These are phyloP conservation scores for Rhinogobius similis DNA, from an alignment of 2,113 vertebrate genomes.

Conservation along the genomic window DNA sequence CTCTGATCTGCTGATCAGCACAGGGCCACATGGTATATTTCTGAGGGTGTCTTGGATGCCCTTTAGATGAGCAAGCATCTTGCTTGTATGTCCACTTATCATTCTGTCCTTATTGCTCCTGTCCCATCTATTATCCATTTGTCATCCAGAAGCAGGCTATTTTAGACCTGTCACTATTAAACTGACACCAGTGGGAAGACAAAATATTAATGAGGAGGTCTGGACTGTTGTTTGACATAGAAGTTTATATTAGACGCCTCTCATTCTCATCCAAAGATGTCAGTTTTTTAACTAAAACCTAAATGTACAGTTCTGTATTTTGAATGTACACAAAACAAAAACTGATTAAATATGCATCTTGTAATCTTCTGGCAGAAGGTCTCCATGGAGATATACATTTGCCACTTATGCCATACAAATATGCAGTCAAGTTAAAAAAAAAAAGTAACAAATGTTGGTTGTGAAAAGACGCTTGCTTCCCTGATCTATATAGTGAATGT, in stretches of 20 bases:
- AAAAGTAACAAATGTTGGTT: background rate
- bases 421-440: background rate
- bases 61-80: slow-evolving; percentile 6
- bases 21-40: slow-evolving; percentile 1
- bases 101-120: slow-evolving; percentile 19
- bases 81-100: slow-evolving; percentile 9
- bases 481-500: background rate
- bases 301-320: background rate
- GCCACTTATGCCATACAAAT: too few species aligned
- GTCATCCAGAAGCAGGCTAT: slow-evolving; percentile 19
- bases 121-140: slow-evolving; percentile 22
- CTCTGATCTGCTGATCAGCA: slow-evolving; percentile 51
- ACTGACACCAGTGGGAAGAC: slow-evolving; percentile 31
- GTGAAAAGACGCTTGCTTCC: background rate
- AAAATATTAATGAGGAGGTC: slow-evolving; percentile 14
- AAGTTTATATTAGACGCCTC: slow-evolving; percentile 12
- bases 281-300: slow-evolving; percentile 5
- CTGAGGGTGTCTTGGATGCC: slow-evolving; percentile 15
- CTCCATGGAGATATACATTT: too few species aligned
- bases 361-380: too few species aligned
- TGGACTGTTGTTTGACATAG: slow-evolving; percentile 7
- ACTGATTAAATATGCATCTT: too few species aligned
- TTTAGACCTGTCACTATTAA: slow-evolving; percentile 28
- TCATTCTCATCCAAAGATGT: slow-evolving; percentile 8
- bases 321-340: too few species aligned